Conservation (phyloP, 2,113 vertebrate genomes). For the Tachycineta bicolor region DNA sequence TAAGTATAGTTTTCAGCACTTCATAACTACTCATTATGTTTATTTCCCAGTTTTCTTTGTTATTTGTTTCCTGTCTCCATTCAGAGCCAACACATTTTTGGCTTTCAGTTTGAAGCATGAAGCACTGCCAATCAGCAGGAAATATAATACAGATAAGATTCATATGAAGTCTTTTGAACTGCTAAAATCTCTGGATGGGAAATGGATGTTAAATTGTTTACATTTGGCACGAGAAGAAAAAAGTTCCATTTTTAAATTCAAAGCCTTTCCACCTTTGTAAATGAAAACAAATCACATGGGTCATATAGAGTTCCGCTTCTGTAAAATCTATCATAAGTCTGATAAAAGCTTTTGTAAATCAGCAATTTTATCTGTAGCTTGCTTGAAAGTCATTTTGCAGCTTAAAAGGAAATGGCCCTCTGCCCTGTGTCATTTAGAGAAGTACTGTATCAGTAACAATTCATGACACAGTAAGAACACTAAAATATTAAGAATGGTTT, state of each 20-base stretch:
- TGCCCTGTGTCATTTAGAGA: conserved; percentile 32
- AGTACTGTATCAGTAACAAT: neutral
- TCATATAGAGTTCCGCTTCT: conserved; percentile 66
- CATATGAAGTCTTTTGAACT: conserved; percentile 79
- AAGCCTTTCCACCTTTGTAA: conserved; percentile 73
- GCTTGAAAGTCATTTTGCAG: conserved; percentile 60
- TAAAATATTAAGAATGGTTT: neutral
- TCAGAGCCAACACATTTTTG: conserved; percentile 76
- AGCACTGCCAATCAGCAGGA: conserved; percentile 77
- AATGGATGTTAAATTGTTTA: conserved; percentile 80
- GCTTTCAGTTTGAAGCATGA: conserved; percentile 67
- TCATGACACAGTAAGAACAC: neutral
- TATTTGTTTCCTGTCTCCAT: conserved; percentile 73
- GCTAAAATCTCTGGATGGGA: conserved; percentile 74
- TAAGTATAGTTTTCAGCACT: conserved; percentile 74
- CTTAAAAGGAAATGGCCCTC: conserved; percentile 50
- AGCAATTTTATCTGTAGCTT: conserved; percentile 69
- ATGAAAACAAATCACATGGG: conserved; percentile 76
- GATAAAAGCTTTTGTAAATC: conserved; percentile 75
- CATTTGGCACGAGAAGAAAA: conserved; percentile 79
- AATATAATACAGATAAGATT: conserved; percentile 81
- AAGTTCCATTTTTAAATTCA: conserved; percentile 79
- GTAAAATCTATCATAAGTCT: conserved; percentile 70
- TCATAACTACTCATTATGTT: conserved; percentile 69
- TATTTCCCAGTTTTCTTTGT: conserved; percentile 77